Evolutionary conservation across 2,888 invertebrate species (phyloP).

Genomic region (Germaria angustata): DNA sequence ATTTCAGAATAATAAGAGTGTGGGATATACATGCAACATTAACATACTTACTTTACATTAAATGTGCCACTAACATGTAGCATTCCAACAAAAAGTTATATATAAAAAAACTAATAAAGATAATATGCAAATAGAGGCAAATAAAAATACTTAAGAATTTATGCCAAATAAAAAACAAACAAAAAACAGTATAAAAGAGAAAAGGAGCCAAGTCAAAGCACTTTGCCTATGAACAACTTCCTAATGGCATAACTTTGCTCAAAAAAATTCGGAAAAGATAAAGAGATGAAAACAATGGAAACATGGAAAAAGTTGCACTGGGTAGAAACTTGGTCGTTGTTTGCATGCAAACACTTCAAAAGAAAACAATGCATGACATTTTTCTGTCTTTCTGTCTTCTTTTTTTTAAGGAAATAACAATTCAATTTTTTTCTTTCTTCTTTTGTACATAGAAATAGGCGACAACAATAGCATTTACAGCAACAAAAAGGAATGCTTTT

Average conservation of each 20-base stretch:
- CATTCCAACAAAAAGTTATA: conserved; percentile 1
- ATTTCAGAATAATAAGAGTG: conserved; percentile 17
- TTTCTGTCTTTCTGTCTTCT: conserved; percentile 3
- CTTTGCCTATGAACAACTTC: conserved; percentile 68
- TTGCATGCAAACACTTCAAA: conserved; percentile 54
- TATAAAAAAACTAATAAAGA: conserved; percentile 61
- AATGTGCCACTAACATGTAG: conserved; percentile 33
- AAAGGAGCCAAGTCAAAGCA: conserved; percentile 69
- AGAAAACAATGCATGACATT: conserved; percentile 62
- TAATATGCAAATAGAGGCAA: conserved; percentile 66
- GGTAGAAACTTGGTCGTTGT: conserved; percentile 56
- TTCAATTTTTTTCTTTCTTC: conserved; percentile 29
- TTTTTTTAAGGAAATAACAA: conserved; percentile 56
- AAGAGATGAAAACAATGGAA: conserved; percentile 39
- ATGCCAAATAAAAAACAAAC: conserved; percentile 69
- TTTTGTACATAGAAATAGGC: conserved; percentile 29
- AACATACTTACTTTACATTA: not conserved
- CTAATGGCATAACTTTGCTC: conserved; percentile 64
- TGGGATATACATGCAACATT: not conserved
- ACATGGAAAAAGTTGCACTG: conserved; percentile 37
- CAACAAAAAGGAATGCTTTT: conserved; percentile 19
- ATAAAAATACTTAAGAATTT: conserved; percentile 66
- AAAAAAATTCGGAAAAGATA: not conserved
- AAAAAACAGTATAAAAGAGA: not conserved
- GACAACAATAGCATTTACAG: conserved; percentile 33